These are phyloP conservation scores for Cepphus grylle DNA, from an alignment of 2,113 vertebrate species.

Conservation along the genomic window DNA sequence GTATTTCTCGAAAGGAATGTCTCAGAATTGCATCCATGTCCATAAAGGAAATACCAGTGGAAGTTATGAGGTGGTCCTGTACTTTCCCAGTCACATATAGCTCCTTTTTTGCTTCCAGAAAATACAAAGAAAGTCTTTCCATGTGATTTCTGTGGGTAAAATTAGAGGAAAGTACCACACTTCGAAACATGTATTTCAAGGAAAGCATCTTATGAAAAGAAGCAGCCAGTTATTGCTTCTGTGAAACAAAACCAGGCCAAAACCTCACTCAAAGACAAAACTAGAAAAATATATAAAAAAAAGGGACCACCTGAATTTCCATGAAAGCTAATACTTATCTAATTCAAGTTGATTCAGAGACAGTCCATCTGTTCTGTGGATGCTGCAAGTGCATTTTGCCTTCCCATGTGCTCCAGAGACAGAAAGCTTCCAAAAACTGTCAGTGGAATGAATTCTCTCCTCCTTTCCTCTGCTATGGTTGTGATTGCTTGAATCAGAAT, in stretches of 20 bases:
- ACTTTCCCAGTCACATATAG: background rate
- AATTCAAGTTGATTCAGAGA: background rate
- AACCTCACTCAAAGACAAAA: background rate
- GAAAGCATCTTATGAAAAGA: background rate
- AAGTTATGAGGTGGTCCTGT: background rate
- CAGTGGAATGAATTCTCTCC: background rate
- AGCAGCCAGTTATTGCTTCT: background rate
- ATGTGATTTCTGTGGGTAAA: background rate
- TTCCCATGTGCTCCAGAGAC: background rate
- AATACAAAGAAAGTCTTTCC: background rate
- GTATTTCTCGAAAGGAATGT: background rate
- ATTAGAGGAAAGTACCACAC: background rate
- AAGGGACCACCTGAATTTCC: background rate
- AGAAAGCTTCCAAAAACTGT: slow-evolving; percentile 18
- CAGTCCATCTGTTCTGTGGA: background rate
- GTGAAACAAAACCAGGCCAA: background rate
- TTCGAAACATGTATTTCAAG: background rate
- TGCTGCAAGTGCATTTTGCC: background rate
- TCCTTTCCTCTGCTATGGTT: background rate
- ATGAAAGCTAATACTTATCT: background rate
- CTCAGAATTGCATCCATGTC: background rate
- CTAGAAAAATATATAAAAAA: background rate
- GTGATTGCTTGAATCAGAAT: background rate
- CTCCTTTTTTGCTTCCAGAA: background rate
- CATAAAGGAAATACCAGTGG: background rate